A percentile compares a stretch with the other conserved stretches of the same genome.
These are phyloP conservation scores for Cacoxenus indagator DNA, from an alignment of 2,888 invertebrate species.

Conservation along the genomic window DNA sequence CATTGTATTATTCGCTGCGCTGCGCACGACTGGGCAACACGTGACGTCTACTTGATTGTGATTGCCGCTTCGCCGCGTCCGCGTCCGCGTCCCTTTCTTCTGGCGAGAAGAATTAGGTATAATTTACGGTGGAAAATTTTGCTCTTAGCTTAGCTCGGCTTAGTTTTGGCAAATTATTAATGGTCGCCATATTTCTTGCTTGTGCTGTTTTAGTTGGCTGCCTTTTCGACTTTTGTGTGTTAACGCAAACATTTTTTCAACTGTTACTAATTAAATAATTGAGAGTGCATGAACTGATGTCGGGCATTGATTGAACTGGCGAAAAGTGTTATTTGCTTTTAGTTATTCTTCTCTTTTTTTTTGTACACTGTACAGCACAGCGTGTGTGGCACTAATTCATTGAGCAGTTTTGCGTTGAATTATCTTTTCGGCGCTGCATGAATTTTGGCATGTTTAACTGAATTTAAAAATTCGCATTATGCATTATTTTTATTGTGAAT, in stretches of 20 bases:
- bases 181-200: neutral
- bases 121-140: neutral
- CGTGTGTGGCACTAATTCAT: neutral
- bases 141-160: no score
- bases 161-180: neutral
- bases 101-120: neutral
- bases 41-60: slow-evolving; percentile 1
- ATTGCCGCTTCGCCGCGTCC: neutral
- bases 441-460: neutral
- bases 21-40: neutral
- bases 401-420: neutral
- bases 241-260: neutral
- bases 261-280: neutral
- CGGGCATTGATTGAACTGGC: neutral
- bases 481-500: neutral
- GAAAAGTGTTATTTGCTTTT: neutral
- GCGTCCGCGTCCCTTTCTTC: neutral
- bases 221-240: neutral
- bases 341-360: no score
- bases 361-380: no score
- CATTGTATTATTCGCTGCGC: no score
- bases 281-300: neutral
- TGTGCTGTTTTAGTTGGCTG: neutral
- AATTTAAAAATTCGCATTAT: neutral
- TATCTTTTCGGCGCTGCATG: neutral